Evolutionary conservation across 2,888 invertebrate genomes (phyloP).

Genomic region (Volucella zonaria): DNA sequence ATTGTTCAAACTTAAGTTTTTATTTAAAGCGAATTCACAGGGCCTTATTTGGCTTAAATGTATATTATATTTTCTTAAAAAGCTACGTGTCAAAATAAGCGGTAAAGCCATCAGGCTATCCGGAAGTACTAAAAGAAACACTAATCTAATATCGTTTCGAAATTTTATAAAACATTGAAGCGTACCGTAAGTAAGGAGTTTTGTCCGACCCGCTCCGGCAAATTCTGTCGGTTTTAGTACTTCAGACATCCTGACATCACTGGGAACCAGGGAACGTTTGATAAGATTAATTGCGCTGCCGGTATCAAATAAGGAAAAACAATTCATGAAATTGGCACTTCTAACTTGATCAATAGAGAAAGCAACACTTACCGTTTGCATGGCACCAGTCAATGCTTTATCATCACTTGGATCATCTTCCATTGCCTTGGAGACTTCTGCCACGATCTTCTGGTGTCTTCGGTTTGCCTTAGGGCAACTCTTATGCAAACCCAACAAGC

Average conservation of each 20-base stretch:
- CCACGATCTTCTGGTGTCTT: constrained; percentile 40
- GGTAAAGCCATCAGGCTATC: constrained; percentile 32
- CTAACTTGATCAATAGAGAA: neutral
- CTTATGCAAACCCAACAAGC: constrained; percentile 22
- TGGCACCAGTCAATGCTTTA: constrained; percentile 28
- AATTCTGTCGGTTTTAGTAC: constrained; percentile 5
- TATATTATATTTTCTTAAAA: constrained; percentile 11
- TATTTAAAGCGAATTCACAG: no score
- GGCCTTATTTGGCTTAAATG: constrained; percentile 1
- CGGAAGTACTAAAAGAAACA: constrained; percentile 25
- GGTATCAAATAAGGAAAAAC: constrained; percentile 36
- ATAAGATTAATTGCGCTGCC: constrained; percentile 37
- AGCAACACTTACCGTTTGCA: constrained; percentile 38
- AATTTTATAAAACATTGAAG: constrained; percentile 17
- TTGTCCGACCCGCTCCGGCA: neutral
- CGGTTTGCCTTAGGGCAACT: constrained; percentile 34
- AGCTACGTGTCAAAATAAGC: constrained; percentile 40
- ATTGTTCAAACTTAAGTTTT: no score
- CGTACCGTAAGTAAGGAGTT: constrained; percentile 31
- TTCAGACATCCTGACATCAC: neutral
- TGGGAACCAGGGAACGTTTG: constrained; percentile 11
- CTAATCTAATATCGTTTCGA: neutral
- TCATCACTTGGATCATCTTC: constrained; percentile 9
- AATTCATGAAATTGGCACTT: constrained; percentile 19
- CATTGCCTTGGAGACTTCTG: constrained; percentile 29